Evolutionary conservation across 1,140 invertebrate species (phyloP).

Genomic region (Caenorhabditis brenneri): DNA sequence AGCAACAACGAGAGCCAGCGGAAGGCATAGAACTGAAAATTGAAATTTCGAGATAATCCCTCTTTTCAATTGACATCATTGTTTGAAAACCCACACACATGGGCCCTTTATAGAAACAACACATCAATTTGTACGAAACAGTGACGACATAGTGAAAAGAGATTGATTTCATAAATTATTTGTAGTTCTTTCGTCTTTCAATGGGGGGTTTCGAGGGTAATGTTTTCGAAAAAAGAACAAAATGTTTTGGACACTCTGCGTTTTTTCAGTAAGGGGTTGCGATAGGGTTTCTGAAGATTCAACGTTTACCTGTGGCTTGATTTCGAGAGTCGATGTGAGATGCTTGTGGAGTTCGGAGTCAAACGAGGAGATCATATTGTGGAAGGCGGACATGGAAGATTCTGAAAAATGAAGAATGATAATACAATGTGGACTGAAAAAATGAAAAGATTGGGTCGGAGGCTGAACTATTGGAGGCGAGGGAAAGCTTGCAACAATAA

Average conservation of each 20-base stretch:
- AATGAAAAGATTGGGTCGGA: no score
- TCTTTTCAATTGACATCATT: background rate
- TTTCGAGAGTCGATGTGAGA: conserved; percentile 80
- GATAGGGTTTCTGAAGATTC: background rate
- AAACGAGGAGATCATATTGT: conserved; percentile 49
- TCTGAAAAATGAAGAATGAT: no score
- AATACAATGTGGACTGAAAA: no score
- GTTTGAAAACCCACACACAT: background rate
- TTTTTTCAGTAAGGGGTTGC: no score
- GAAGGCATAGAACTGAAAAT: conserved; percentile 83
- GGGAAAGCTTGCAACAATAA: no score
- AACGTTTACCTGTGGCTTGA: conserved; percentile 79
- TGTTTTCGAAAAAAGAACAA: no score
- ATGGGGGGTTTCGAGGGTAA: no score
- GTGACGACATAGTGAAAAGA: background rate
- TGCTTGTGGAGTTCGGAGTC: conserved; percentile 81
- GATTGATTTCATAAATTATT: background rate
- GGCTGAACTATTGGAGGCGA: no score
- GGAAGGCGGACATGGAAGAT: conserved; percentile 56
- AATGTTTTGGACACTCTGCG: no score
- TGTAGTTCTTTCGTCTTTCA: no score
- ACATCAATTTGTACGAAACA: background rate
- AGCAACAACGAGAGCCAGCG: conserved; percentile 94
- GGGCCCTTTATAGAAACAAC: background rate
- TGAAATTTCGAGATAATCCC: background rate